phyloP scores from a whole-genome alignment of 2,888 invertebrate genomes.

The Thera britannica region DNA sequence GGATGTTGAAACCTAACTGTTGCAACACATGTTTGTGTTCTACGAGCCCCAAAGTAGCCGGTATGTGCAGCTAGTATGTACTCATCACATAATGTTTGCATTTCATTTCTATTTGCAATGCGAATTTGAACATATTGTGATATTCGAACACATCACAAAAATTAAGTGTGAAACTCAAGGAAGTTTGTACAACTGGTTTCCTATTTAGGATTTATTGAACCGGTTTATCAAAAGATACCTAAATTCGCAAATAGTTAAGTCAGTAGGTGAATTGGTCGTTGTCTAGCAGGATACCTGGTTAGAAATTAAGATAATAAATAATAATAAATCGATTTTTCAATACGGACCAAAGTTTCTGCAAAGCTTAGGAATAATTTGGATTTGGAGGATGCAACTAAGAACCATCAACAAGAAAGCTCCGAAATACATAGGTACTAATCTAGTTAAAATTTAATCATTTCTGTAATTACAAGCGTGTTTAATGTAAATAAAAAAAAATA shows the following conservation, averaged over 20 bases:
- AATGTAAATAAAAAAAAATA: too few species aligned
- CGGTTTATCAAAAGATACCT: constrained; percentile 38
- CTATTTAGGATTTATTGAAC: constrained; percentile 42
- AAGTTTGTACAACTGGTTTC: constrained; percentile 40
- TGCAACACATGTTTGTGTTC: constrained; percentile 57
- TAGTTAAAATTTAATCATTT: too few species aligned
- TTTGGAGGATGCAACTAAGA: too few species aligned
- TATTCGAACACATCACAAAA: constrained; percentile 28
- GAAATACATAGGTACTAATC: too few species aligned
- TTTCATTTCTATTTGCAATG: constrained; percentile 43
- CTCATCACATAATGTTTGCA: constrained; percentile 31
- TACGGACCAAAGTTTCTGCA: background rate
- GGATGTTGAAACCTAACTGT: constrained; percentile 63
- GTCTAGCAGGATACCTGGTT: background rate
- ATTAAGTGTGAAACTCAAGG: constrained; percentile 38
- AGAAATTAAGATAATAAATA: too few species aligned
- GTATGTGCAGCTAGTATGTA: constrained; percentile 27
- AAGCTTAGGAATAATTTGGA: background rate
- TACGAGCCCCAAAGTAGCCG: constrained; percentile 36
- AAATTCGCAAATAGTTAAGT: constrained; percentile 32
- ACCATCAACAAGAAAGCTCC: background rate
- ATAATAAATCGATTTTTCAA: background rate
- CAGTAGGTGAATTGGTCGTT: constrained; percentile 25
- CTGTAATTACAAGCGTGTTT: too few species aligned
- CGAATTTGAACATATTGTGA: constrained; percentile 35